These are phyloP conservation scores for Hippocampus abdominalis DNA, from an alignment of 2,113 vertebrate species.

Conservation along the genomic window DNA sequence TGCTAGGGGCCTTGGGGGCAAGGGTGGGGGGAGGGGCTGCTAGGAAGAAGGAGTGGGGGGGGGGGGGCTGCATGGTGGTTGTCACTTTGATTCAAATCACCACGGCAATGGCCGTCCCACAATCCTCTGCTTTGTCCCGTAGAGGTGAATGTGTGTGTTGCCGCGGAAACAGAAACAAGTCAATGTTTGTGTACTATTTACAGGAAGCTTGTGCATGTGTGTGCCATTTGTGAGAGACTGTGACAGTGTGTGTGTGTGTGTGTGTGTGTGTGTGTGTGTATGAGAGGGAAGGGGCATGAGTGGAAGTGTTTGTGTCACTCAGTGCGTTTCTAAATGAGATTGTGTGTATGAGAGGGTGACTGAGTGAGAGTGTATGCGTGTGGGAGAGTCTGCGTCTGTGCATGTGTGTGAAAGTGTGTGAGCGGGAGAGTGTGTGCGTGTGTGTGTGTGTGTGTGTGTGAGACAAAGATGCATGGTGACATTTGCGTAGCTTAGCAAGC, in stretches of 20 bases:
- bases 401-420: neutral
- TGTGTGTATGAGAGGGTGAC: neutral
- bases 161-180: conserved; percentile 55
- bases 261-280: neutral
- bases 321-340: too few species aligned
- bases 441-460: too few species aligned
- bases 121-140: conserved; percentile 65
- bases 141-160: conserved; percentile 29
- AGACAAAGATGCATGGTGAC: neutral
- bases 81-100: conserved; percentile 71
- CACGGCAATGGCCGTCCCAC: conserved; percentile 65
- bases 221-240: neutral
- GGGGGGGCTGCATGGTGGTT: conserved; percentile 40
- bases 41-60: conserved; percentile 7
- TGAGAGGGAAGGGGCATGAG: too few species aligned
- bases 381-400: neutral
- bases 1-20: conserved; percentile 45
- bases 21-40: conserved; percentile 17
- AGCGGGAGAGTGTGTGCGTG: too few species aligned
- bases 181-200: conserved; percentile 48
- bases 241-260: conserved; percentile 2
- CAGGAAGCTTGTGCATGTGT: conserved; percentile 22
- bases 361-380: too few species aligned
- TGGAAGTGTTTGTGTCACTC: neutral
- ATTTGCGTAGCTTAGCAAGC: conserved; percentile 38